phyloP scores from a whole-genome alignment of 1,140 invertebrate species.

The Drosophila tropicalis region DNA sequence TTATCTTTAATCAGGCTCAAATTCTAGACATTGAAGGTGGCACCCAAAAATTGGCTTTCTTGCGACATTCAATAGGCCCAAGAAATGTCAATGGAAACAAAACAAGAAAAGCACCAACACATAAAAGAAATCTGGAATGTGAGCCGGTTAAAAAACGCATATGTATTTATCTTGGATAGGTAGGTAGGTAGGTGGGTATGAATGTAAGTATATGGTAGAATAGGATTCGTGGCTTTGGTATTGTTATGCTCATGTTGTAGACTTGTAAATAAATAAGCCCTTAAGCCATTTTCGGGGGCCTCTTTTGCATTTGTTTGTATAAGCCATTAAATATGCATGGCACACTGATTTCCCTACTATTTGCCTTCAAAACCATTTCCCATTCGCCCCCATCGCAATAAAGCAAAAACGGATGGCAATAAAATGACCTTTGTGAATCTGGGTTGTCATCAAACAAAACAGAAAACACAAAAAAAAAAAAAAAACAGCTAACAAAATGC shows the following conservation, averaged over 20 bases:
- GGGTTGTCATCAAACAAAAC: slow-evolving; percentile 56
- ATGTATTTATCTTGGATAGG: slow-evolving; percentile 21
- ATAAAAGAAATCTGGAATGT: slow-evolving; percentile 32
- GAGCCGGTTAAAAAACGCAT: slow-evolving; percentile 47
- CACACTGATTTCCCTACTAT: slow-evolving; percentile 57
- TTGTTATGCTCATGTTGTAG: slow-evolving; percentile 49
- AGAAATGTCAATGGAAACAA: slow-evolving; percentile 40
- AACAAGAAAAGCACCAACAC: background rate
- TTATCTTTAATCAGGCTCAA: slow-evolving; percentile 10
- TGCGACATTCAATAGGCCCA: slow-evolving; percentile 33
- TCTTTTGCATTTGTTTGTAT: slow-evolving; percentile 72
- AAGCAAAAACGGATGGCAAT: slow-evolving; percentile 50
- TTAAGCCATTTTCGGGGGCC: slow-evolving; percentile 50
- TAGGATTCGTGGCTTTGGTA: slow-evolving; percentile 18
- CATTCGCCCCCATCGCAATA: slow-evolving; percentile 1
- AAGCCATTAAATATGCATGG: slow-evolving; percentile 73
- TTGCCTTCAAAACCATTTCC: slow-evolving; percentile 3
- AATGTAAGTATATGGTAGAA: slow-evolving; percentile 20
- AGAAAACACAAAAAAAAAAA: no score
- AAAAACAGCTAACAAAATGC: slow-evolving; percentile 44
- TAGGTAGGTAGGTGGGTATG: background rate
- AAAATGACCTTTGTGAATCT: slow-evolving; percentile 67
- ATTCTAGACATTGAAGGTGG: slow-evolving; percentile 7
- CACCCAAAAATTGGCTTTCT: slow-evolving; percentile 22
- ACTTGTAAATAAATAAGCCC: slow-evolving; percentile 67